Conservation (phyloP, 2,113 vertebrate species). For the Eublepharis macularius region DNA sequence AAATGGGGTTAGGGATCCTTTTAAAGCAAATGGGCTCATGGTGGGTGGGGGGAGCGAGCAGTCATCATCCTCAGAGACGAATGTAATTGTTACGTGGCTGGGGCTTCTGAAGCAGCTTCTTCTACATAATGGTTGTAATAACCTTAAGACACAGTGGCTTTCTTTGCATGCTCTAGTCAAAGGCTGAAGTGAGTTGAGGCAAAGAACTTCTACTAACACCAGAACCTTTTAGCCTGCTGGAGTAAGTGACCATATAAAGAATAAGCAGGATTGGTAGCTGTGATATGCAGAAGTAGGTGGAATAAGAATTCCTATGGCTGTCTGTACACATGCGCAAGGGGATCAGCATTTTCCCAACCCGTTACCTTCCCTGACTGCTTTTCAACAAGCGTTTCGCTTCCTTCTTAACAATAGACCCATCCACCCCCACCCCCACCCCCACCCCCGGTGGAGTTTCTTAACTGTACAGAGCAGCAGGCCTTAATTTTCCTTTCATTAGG, state of each 20-base stretch:
- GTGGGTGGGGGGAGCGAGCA: background rate
- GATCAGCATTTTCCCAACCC: background rate
- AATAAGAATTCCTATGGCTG: background rate
- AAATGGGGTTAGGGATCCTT: background rate
- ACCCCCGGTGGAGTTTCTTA: too few species aligned
- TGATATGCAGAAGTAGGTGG: background rate
- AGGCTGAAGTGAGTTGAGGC: background rate
- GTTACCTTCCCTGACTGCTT: background rate
- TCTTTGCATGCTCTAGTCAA: background rate
- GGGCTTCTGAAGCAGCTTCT: background rate
- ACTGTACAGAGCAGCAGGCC: background rate
- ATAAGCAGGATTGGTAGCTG: background rate
- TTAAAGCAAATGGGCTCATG: accelerated
- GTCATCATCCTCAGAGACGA: too few species aligned
- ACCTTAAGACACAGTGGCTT: background rate
- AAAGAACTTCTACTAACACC: background rate
- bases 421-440: too few species aligned
- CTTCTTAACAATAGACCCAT: too few species aligned
- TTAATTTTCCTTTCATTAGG: background rate
- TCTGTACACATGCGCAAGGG: background rate
- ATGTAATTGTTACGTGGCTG: too few species aligned
- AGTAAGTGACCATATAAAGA: background rate
- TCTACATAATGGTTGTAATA: background rate
- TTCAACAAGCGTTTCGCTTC: too few species aligned
- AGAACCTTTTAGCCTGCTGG: background rate